Evolutionary conservation across 2,888 invertebrate species (phyloP), one percentile per base, ranked within the genome.

Genomic region (Tachystola acroxantha): DNA sequence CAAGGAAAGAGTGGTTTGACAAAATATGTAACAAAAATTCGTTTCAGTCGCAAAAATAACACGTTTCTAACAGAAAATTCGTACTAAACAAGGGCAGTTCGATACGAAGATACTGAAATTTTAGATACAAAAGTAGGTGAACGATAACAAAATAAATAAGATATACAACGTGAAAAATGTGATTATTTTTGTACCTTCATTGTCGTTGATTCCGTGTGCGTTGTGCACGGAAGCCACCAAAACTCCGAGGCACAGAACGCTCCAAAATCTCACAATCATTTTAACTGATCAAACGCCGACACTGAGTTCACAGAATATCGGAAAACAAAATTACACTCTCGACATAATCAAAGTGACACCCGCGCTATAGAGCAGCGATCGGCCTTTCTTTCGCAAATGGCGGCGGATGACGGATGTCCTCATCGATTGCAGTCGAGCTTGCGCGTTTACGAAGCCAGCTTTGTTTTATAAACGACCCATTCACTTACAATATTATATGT

Each of bases 261-360:
- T 77, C 67, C 80, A 69, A 65, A 76, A 85, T 79, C 87, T 85
- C 85, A 87, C 86, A 84, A 87, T 87, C 87, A 87, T 87, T 78
- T 68, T 85, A 73, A 77, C 68, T 65, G 67, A 64, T 77, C 58
- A 64, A 63, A 69, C 63, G 63, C 56, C 62, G 57, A 57, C 77
- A 80, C 80, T 70, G 57, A 69, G 76, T 82, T 80, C 78, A 85
- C 82, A 77, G 67, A 72, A 64, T 64, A 65, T 64, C 58, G 64
- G 69, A 71, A 77, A 76, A 61, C 72, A 77, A 68, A 67, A 80
- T 77, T 68, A 74, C 69, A 77, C 52, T 76, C 76, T 79, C 81
- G 81, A 72, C 84, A 84, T 84, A 76, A 60, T 75, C 75, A 71
- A 75, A 74, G 27, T 71, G 71, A 76, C 84, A 80, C 77, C 76